phyloP scores from a whole-genome alignment of 2,888 invertebrate species.

The Drosophila planitibia region DNA sequence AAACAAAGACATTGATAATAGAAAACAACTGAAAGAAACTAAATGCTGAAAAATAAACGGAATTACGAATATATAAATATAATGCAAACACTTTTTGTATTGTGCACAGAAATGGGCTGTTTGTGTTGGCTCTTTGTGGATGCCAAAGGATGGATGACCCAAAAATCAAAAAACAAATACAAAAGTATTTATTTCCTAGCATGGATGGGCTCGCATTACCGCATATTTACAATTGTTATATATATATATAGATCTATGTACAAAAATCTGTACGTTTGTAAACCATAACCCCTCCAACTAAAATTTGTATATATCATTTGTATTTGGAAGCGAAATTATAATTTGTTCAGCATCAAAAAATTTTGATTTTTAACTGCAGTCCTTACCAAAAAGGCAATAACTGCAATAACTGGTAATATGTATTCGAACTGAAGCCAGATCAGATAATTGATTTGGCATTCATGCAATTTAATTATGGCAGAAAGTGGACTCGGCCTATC shows the following conservation, averaged over 20 bases:
- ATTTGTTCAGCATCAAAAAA: neutral
- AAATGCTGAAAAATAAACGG: conserved; percentile 59
- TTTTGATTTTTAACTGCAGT: neutral
- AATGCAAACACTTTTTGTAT: conserved; percentile 35
- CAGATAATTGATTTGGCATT: neutral
- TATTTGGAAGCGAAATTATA: neutral
- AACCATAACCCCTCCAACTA: neutral
- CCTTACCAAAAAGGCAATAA: neutral
- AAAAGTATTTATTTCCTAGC: neutral
- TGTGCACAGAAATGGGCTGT: neutral
- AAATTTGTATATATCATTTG: neutral
- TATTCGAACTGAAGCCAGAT: neutral
- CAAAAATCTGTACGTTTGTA: neutral
- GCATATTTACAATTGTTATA: neutral
- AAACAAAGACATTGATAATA: conserved; percentile 53
- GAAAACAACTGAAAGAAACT: conserved; percentile 20
- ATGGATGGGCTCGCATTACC: neutral
- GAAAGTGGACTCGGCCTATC: conserved; percentile 5
- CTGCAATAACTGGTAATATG: no score
- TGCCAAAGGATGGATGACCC: conserved; percentile 33
- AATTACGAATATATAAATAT: conserved; percentile 39
- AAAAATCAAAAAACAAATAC: neutral
- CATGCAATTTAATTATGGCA: neutral
- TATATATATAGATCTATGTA: neutral
- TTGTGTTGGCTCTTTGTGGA: conserved; percentile 10